A percentile compares a stretch with the other conserved stretches of the same genome.
Evolutionary conservation across 2,797 vertebrate genomes (phyloP).

Genomic region (Pantherophis alleghaniensis): DNA sequence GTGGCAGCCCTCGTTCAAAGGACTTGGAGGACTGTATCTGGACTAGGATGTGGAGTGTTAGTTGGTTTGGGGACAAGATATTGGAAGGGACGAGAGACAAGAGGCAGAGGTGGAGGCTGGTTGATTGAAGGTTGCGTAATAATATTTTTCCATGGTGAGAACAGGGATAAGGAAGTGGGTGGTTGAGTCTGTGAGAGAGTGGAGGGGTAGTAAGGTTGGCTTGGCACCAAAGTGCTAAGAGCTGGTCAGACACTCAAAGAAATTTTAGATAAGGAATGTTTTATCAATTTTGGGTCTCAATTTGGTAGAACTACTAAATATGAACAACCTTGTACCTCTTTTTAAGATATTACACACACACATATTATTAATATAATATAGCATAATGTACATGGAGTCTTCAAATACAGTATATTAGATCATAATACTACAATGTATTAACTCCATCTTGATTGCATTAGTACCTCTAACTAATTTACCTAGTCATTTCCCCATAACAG

Average conservation of each 20-base stretch:
- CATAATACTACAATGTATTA: neutral
- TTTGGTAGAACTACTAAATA: neutral
- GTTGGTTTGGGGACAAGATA: neutral
- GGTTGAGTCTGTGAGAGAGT: neutral
- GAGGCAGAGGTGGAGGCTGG: neutral
- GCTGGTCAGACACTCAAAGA: neutral
- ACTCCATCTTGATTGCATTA: neutral
- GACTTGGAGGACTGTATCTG: neutral
- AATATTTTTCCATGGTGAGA: neutral
- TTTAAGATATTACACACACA: neutral
- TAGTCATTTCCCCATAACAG: neutral
- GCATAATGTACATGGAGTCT: too few relatives aligned
- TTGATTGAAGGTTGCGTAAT: neutral
- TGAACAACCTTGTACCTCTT: neutral
- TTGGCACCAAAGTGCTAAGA: neutral
- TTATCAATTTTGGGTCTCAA: neutral
- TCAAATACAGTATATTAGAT: too few relatives aligned
- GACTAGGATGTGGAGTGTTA: neutral
- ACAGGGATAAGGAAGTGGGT: neutral
- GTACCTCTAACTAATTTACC: neutral
- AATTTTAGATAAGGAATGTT: neutral
- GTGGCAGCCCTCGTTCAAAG: neutral
- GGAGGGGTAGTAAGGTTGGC: neutral
- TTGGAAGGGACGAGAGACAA: neutral
- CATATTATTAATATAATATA: too few relatives aligned